A percentile compares a stretch with the other conserved stretches of the same genome.
Evolutionary conservation across 2,888 invertebrate genomes (phyloP).

Genomic region (Cyrtodaria siliqua): DNA sequence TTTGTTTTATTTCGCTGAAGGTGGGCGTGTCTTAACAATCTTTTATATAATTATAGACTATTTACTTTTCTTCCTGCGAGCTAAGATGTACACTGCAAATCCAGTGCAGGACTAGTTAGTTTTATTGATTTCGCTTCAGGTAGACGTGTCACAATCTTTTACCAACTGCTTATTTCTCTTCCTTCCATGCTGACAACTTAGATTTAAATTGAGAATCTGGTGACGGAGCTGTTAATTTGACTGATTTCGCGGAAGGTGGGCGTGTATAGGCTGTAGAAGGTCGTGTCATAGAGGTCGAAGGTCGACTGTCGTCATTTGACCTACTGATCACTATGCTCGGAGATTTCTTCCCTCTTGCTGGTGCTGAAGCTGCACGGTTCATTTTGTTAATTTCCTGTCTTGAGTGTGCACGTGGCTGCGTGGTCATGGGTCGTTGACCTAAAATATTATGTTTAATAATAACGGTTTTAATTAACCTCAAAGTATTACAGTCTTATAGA

Average conservation of each 20-base stretch:
- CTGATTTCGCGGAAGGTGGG: constrained; percentile 61
- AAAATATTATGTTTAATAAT: too few relatives aligned
- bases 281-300: constrained; percentile 60
- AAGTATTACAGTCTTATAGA: too few relatives aligned
- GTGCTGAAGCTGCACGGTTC: constrained; percentile 67
- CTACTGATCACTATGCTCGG: constrained; percentile 64
- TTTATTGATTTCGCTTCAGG: too few relatives aligned
- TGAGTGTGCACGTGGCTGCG: constrained; percentile 52
- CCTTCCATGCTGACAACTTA: constrained; percentile 67
- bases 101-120: too few relatives aligned
- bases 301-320: constrained; percentile 64
- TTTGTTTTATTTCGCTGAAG: too few relatives aligned
- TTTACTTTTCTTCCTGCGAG: too few relatives aligned
- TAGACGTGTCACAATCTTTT: too few relatives aligned
- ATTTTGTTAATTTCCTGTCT: constrained; percentile 38
- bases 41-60: too few relatives aligned
- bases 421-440: constrained; percentile 64
- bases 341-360: constrained; percentile 64
- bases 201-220: constrained; percentile 68
- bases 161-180: too few relatives aligned
- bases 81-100: too few relatives aligned
- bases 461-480: too few relatives aligned
- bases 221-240: constrained; percentile 56
- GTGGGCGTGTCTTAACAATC: too few relatives aligned
- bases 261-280: constrained; percentile 58